Evolutionary conservation across 1,140 invertebrate genomes (phyloP).

Genomic region (Leptestheria dahalacensis): DNA sequence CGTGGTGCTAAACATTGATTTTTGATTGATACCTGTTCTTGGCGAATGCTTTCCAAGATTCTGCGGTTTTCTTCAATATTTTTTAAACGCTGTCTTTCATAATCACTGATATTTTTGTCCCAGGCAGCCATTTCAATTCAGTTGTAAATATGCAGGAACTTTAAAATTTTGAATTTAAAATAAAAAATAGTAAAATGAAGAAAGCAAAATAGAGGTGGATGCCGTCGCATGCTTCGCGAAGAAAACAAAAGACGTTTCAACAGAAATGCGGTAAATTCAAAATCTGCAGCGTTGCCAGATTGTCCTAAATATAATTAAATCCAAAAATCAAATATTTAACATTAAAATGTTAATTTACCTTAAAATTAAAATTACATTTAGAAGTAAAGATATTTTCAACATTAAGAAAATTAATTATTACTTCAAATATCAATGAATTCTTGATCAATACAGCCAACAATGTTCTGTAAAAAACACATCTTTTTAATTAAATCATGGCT

Average conservation of each 20-base stretch:
- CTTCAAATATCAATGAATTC: no score
- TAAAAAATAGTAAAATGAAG: neutral
- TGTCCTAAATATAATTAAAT: neutral
- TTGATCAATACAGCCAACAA: no score
- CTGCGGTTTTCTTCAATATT: constrained; percentile 9
- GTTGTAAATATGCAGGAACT: no score
- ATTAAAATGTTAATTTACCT: neutral
- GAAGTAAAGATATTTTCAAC: no score
- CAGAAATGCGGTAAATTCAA: neutral
- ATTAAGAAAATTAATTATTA: no score
- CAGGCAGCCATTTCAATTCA: neutral
- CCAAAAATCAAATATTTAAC: neutral
- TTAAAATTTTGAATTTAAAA: neutral
- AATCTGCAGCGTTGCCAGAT: neutral
- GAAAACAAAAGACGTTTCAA: neutral
- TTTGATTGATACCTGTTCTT: constrained; percentile 11
- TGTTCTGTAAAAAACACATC: no score
- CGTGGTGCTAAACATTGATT: no score
- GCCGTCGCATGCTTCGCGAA: neutral
- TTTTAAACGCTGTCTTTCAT: constrained; percentile 4
- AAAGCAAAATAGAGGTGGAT: neutral
- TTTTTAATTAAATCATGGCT: no score
- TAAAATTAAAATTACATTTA: neutral
- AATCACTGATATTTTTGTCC: neutral
- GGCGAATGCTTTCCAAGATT: constrained; percentile 4